Evolutionary conservation across 1,140 invertebrate species (phyloP).

Genomic region (Gonioctena quinquepunctata): DNA sequence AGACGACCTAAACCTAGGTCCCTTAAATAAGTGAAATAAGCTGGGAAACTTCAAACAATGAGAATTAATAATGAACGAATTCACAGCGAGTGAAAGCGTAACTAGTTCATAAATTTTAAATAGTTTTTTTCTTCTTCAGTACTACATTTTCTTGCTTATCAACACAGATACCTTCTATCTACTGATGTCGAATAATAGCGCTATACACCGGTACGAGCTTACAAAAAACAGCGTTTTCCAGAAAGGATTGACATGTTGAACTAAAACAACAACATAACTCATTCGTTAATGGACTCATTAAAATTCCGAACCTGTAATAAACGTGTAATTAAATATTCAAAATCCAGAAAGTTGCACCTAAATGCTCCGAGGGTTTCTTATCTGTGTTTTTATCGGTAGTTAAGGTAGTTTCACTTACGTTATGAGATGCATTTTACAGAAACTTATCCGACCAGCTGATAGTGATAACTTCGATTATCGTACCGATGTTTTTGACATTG

Average conservation of each 20-base stretch:
- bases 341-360: slow-evolving; percentile 25
- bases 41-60: no score
- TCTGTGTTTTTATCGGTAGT: slow-evolving; percentile 14
- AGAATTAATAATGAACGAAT: no score
- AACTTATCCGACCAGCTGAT: neutral
- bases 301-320: slow-evolving; percentile 28
- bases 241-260: slow-evolving; percentile 23
- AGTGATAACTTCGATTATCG: neutral
- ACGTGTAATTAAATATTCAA: slow-evolving; percentile 35
- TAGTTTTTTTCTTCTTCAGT: no score
- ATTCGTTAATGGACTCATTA: slow-evolving; percentile 34
- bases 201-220: slow-evolving; percentile 6
- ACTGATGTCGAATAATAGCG: no score
- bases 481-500: neutral
- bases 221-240: slow-evolving; percentile 19
- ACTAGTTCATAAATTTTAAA: no score
- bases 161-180: neutral
- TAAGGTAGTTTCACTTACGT: slow-evolving; percentile 16
- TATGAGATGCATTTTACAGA: neutral
- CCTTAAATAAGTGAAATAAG: no score
- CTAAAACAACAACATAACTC: slow-evolving; percentile 32
- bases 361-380: neutral
- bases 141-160: no score
- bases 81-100: no score
- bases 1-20: no score